These are phyloP conservation scores for Rhea pennata DNA, from an alignment of 2,113 vertebrate species.

Conservation along the genomic window DNA sequence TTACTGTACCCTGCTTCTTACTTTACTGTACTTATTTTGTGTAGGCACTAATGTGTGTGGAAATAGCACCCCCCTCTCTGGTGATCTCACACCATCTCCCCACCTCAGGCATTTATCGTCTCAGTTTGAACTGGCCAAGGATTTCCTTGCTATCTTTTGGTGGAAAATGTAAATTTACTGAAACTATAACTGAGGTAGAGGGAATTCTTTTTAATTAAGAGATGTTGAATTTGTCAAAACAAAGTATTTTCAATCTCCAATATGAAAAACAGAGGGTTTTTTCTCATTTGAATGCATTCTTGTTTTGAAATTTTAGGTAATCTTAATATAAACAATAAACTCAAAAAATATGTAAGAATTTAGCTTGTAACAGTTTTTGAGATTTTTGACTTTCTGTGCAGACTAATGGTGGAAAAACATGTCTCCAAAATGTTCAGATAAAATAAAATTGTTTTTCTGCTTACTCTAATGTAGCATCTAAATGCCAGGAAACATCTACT, in stretches of 20 bases:
- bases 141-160: background rate
- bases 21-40: background rate
- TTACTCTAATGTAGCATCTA: background rate
- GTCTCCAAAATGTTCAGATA: background rate
- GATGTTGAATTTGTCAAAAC: background rate
- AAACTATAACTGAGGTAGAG: background rate
- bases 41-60: rapidly evolving
- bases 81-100: background rate
- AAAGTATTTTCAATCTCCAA: background rate
- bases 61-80: background rate
- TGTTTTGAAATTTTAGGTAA: background rate
- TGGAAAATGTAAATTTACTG: background rate
- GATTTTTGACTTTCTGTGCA: background rate
- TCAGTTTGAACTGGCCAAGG: background rate
- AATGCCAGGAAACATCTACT: background rate
- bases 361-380: background rate
- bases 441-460: background rate
- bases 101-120: background rate
- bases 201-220: background rate
- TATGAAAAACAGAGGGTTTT: background rate
- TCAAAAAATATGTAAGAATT: background rate
- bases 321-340: background rate
- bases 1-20: no score
- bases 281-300: background rate
- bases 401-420: background rate